Evolutionary conservation across 2,888 invertebrate genomes (phyloP).

Genomic region (Chamaedrilus cognettii): DNA sequence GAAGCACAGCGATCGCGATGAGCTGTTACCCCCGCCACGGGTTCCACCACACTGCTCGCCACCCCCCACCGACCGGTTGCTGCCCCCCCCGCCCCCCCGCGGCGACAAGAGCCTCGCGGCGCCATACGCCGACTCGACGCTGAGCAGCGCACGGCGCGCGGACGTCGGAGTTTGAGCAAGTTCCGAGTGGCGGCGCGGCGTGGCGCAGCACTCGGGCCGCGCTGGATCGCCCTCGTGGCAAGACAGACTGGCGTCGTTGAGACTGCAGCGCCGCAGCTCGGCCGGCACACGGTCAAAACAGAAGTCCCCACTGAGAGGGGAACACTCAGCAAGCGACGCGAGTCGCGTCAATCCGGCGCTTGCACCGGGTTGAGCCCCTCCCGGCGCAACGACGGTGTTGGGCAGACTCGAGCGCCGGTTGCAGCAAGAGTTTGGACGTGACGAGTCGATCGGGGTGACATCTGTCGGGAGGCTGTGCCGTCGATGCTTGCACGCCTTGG

Average conservation of each 20-base stretch:
- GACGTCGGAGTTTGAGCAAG: not conserved
- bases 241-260: slow-evolving; percentile 4
- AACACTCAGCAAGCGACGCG: slow-evolving; percentile 12
- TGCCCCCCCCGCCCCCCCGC: not conserved
- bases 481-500: not conserved
- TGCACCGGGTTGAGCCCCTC: not conserved
- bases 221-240: slow-evolving; percentile 1
- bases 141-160: not conserved
- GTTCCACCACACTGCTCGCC: not conserved
- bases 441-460: not conserved
- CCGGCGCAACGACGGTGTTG: not conserved
- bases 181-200: slow-evolving; percentile 1
- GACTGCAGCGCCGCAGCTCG: not conserved
- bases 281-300: not conserved
- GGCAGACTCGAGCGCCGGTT: slow-evolving; percentile 10
- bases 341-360: not conserved
- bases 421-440: not conserved
- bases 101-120: not conserved
- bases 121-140: not conserved
- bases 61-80: not conserved
- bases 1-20: not conserved
- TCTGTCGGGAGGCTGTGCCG: slow-evolving; percentile 16
- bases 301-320: not conserved
- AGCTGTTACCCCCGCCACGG: not conserved
- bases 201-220: not conserved